Base-by-base conservation (phyloP, 2,888 invertebrate species). In the Desoria tigrina region DNA sequence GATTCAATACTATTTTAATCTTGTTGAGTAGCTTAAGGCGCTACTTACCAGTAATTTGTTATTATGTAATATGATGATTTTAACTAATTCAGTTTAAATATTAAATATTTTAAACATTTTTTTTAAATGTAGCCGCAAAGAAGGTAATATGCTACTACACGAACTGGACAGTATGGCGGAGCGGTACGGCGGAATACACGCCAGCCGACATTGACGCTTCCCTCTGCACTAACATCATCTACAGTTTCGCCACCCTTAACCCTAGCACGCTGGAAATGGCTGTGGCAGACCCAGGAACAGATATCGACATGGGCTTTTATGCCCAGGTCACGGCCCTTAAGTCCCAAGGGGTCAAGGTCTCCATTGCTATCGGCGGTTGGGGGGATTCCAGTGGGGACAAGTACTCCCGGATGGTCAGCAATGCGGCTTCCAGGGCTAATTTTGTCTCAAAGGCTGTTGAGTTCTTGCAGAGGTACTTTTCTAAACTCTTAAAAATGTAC, bases 91-190 rank as follows among this genome's bases (percentile, higher is more conserved):
- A n/a, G n/a, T n/a, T n/a, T n/a, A n/a, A n/a, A n/a, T n/a, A n/a
- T n/a, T n/a, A n/a, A n/a, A n/a, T n/a, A n/a, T n/a, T n/a, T n/a
- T n/a, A n/a, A n/a, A n/a, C n/a, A n/a, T n/a, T n/a, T n/a, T n/a
- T n/a, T n/a, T 28, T 24, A n/a, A n/a, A n/a, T n/a, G n/a, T n/a
- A n/a, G n/a, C n/a, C n/a, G n/a, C n/a, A n/a, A 73, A 71, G 58
- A 74, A 89, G 87, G 83, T 94, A 72, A 94, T 96, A 51, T 97
- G 97, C 81, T 96, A 97, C 83, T 97, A 96, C 83, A 96, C 96
- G 56, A 96, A 97, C 83, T 98, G 59, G 49, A 49, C 97, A 0
- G 96, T 97, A 80, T 97, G 97, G 81, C 77, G 96, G 63, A 88
- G 88, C 16, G 94, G 93, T 80, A 82, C 88, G 62, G 95, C 92